Evolutionary conservation across 2,113 vertebrate species (phyloP).

Genomic region (Apodemus speciosus): DNA sequence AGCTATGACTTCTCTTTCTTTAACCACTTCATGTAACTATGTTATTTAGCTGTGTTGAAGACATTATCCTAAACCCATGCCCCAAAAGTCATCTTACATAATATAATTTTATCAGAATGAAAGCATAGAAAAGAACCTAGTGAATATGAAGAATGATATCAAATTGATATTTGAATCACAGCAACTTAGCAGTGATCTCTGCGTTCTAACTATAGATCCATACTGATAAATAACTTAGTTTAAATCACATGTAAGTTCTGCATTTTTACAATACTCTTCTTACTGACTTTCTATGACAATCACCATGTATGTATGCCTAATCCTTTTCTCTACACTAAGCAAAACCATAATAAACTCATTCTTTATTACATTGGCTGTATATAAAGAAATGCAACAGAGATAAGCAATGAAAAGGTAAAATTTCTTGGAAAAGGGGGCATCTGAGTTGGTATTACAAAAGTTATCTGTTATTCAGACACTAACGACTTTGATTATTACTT

Average conservation of each 20-base stretch:
- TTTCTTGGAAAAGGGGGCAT: neutral
- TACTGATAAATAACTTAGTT: neutral
- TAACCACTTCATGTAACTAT: neutral
- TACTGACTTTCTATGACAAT: neutral
- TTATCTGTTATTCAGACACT: neutral
- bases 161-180: neutral
- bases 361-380: neutral
- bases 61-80: neutral
- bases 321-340: neutral
- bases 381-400: neutral
- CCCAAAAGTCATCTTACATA: neutral
- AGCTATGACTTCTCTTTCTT: neutral
- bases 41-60: neutral
- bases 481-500: neutral
- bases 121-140: neutral
- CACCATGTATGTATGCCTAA: neutral
- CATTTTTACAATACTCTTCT: neutral
- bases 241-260: neutral
- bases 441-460: neutral
- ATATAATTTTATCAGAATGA: neutral
- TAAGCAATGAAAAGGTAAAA: neutral
- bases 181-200: neutral
- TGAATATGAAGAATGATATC: neutral
- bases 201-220: neutral
- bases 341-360: neutral